Percentiles rank a stretch among this genome's conserved stretches.
Evolutionary conservation across 2,113 vertebrate species (phyloP).

Genomic region (Fregata magnificens): DNA sequence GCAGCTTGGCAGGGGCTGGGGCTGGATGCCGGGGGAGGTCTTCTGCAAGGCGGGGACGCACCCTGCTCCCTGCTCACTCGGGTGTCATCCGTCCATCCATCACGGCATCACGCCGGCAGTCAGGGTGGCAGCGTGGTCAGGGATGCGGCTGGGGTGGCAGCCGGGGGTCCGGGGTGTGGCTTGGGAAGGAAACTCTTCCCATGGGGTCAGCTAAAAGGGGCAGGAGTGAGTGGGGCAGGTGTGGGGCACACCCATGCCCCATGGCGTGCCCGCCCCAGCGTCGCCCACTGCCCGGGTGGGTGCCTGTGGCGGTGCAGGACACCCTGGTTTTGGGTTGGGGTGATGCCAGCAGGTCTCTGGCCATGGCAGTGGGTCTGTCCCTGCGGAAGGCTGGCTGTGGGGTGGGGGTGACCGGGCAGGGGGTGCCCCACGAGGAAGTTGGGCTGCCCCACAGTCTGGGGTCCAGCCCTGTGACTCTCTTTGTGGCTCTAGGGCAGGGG

Average conservation of each 20-base stretch:
- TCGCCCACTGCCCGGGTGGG: background rate
- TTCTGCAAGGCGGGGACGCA: background rate
- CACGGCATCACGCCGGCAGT: fast-evolving
- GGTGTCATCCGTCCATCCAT: background rate
- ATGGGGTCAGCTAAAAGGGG: background rate
- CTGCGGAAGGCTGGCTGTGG: background rate
- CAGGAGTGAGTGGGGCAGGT: background rate
- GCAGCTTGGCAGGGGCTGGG: background rate
- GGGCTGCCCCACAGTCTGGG: background rate
- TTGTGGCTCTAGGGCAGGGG: background rate
- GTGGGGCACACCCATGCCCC: background rate
- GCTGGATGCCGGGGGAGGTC: background rate
- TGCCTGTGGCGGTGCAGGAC: background rate
- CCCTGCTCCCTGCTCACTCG: background rate
- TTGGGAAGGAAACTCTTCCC: background rate
- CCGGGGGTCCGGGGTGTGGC: background rate
- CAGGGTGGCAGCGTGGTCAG: fast-evolving
- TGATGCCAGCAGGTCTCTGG: background rate
- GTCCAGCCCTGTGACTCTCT: background rate
- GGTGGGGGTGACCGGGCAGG: background rate
- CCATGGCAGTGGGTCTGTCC: background rate
- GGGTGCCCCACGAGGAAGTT: too few species aligned
- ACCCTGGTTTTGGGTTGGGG: background rate
- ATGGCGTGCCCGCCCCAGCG: too few species aligned
- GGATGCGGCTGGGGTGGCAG: fast-evolving